phyloP scores from a whole-genome alignment of 2,888 invertebrate genomes.

The Rhingia rostrata region DNA sequence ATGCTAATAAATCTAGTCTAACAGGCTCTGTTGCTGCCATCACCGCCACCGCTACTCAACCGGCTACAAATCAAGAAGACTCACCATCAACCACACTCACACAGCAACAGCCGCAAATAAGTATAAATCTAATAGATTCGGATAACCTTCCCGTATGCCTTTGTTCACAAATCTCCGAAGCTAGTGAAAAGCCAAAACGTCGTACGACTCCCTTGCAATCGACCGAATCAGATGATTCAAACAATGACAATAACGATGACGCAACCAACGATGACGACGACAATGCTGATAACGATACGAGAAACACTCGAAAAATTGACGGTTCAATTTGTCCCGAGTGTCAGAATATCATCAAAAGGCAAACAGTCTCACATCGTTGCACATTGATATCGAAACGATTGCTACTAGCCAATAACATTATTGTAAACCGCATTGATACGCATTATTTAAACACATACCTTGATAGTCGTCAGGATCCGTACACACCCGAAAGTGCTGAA shows the following conservation, averaged over 20 bases:
- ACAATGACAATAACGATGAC: conserved; percentile 21
- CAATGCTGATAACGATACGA: conserved; percentile 19
- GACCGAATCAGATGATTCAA: conserved; percentile 62
- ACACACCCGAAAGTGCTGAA: conserved; percentile 92
- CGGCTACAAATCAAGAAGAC: conserved; percentile 51
- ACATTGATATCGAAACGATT: conserved; percentile 80
- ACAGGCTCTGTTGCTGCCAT: conserved; percentile 35
- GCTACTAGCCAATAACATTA: conserved; percentile 82
- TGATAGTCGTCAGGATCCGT: conserved; percentile 85
- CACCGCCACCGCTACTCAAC: conserved; percentile 21
- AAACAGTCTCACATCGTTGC: conserved; percentile 78
- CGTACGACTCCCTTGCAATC: conserved; percentile 62
- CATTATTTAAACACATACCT: conserved; percentile 82
- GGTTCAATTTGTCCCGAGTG: conserved; percentile 79
- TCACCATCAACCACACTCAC: conserved; percentile 59
- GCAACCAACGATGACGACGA: conserved; percentile 21
- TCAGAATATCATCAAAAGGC: conserved; percentile 79
- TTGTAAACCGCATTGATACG: conserved; percentile 85
- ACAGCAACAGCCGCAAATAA: conserved; percentile 77
- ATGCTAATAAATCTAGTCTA: conserved; percentile 72
- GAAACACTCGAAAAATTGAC: conserved; percentile 59
- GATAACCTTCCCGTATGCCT: conserved; percentile 82
- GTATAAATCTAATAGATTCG: conserved; percentile 84
- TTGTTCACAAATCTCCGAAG: conserved; percentile 77
- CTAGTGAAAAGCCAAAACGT: conserved; percentile 55